Base-by-base conservation (phyloP, 2,113 vertebrate genomes). In the Cebidichthys violaceus region DNA sequence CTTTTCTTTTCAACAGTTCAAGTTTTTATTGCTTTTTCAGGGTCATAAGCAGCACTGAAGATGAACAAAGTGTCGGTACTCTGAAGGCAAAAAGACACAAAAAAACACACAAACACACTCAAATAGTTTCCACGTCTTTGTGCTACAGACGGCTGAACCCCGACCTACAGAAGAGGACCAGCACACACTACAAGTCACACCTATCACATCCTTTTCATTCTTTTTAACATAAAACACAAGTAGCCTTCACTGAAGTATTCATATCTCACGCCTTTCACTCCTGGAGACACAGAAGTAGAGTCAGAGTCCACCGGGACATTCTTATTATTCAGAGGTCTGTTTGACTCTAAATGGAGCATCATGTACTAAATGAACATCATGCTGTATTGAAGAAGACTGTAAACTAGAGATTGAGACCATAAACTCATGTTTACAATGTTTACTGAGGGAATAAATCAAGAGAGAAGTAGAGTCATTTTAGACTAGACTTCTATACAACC, bases 151-250 rank as follows among this genome's bases (percentile, higher is more conserved):
- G 4, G 31, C 31, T 3, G 31, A 33, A 33, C 33, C 33, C 5
- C 33, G 1, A 33, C 4, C 33, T 6, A 33, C 33, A 33, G 33
- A 6, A 33, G 33, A 33, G 33, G 33, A 33, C 5, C 33, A 33
- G 33, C 4, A 37, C 37, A 50, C 27, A 39, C 76, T 73, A 75
- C 65, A 29, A 60, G 3, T 61, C 61, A 50, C 14, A 69, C 50
- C 61, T 47, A 24, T 29, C 0, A 65, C 83, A 10, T 50, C 41
- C 61, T 74, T 68, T 31, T 59, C 31, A 31, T 68, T n/a, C 55
- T 80, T 83, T 90, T 90, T 80, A 87, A 90, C 81, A 86, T 90
- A 90, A 89, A 90, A 92, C 86, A 89, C 29, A 6, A 64, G 69
- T 70, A 79, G 70, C 77, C 90, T 92, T 92, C 88, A 89, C 78